Evolutionary conservation across 2,888 invertebrate species (phyloP).

Genomic region (Epiblema foenella): DNA sequence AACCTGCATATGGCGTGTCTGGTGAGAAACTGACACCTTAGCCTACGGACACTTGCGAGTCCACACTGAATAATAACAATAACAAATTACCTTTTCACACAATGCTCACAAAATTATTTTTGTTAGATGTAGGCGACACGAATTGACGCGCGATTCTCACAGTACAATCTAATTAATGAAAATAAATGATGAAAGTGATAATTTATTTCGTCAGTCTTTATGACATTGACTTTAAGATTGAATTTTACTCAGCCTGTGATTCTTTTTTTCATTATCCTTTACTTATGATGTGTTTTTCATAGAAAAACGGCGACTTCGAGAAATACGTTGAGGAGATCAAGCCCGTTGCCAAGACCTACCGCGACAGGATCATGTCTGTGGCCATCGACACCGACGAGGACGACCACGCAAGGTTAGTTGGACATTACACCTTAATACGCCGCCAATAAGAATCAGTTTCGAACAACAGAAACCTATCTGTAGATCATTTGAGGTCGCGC

Average conservation of each 20-base stretch:
- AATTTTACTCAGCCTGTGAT: too few species aligned
- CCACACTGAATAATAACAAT: too few species aligned
- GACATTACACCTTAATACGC: not conserved
- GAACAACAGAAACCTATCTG: not conserved
- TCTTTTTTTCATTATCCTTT: not conserved
- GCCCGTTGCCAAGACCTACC: constrained; percentile 94
- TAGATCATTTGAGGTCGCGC: not conserved
- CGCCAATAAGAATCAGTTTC: not conserved
- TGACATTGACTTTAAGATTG: too few species aligned
- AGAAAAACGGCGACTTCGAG: constrained; percentile 92
- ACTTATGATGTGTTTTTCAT: constrained; percentile 51
- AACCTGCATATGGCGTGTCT: too few species aligned
- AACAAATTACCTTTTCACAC: not conserved
- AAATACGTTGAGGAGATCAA: constrained; percentile 91
- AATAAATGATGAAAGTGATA: too few species aligned
- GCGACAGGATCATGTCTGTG: constrained; percentile 96
- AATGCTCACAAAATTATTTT: not conserved
- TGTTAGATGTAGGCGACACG: not conserved
- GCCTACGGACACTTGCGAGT: too few species aligned
- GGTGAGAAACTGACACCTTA: too few species aligned
- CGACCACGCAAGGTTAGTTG: constrained; percentile 90
- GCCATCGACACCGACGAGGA: constrained; percentile 97
- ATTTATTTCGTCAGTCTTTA: too few species aligned
- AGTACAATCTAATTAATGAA: too few species aligned
- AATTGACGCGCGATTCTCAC: too few species aligned